Evolutionary conservation across 2,888 invertebrate species (phyloP).

Genomic region (Synanthedon andrenaeformis): DNA sequence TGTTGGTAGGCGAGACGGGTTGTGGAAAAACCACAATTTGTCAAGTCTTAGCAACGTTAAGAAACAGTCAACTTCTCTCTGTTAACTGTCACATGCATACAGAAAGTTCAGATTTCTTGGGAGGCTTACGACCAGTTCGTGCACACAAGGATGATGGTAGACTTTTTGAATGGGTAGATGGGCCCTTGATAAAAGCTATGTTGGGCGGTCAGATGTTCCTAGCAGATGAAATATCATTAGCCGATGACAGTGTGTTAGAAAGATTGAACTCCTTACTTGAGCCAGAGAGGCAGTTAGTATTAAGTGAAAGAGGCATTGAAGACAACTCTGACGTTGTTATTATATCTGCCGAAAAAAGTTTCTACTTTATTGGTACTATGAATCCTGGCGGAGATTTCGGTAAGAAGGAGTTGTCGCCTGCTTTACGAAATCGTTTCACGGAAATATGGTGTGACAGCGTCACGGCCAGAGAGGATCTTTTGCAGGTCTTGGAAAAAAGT

Average conservation of each 20-base stretch:
- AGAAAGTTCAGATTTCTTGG: slow-evolving; percentile 97
- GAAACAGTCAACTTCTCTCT: slow-evolving; percentile 75
- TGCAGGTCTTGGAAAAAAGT: slow-evolving; percentile 85
- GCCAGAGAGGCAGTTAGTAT: slow-evolving; percentile 88
- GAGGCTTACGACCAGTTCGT: slow-evolving; percentile 91
- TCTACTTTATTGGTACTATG: slow-evolving; percentile 97
- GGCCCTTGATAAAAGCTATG: slow-evolving; percentile 94
- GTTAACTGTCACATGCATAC: slow-evolving; percentile 99
- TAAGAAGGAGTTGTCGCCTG: slow-evolving; percentile 98
- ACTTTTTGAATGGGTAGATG: slow-evolving; percentile 98
- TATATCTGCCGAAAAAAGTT: slow-evolving; percentile 78
- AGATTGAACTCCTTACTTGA: slow-evolving; percentile 95
- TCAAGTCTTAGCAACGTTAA: slow-evolving; percentile 83
- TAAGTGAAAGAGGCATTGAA: slow-evolving; percentile 90
- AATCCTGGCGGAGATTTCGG: slow-evolving; percentile 99
- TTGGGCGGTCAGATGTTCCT: slow-evolving; percentile 87
- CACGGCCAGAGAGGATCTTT: slow-evolving; percentile 78
- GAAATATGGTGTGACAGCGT: slow-evolving; percentile 97
- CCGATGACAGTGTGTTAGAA: slow-evolving; percentile 98
- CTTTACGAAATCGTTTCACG: slow-evolving; percentile 95
- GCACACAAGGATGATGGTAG: slow-evolving; percentile 71
- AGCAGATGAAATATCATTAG: slow-evolving; percentile 98
- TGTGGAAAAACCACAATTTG: slow-evolving; percentile 98
- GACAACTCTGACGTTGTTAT: slow-evolving; percentile 69
- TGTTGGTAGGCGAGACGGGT: slow-evolving; percentile 97